Evolutionary conservation across 2,888 invertebrate species (phyloP).

Genomic region (Drosophila falleni): DNA sequence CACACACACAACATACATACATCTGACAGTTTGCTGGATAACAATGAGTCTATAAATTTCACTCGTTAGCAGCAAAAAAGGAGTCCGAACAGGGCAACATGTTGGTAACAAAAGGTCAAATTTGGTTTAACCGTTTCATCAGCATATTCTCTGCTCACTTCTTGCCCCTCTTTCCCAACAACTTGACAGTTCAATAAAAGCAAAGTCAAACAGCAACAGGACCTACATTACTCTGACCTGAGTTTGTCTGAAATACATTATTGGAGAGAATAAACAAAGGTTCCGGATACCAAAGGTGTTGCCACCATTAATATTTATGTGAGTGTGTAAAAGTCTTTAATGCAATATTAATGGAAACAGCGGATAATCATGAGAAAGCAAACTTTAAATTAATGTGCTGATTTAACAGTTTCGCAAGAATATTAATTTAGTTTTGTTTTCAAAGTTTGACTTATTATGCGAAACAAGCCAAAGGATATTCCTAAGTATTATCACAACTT

Average conservation of each 20-base stretch:
- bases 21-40: slow-evolving; percentile 22
- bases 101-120: slow-evolving; percentile 43
- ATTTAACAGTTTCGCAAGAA: background rate
- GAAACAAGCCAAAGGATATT: slow-evolving; percentile 4
- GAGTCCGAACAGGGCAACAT: slow-evolving; percentile 22
- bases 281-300: slow-evolving; percentile 8
- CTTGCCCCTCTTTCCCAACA: background rate
- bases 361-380: background rate
- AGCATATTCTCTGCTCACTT: background rate
- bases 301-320: slow-evolving; percentile 19
- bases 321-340: background rate
- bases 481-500: background rate
- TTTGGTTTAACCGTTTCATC: slow-evolving; percentile 28
- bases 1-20: slow-evolving; percentile 12
- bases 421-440: slow-evolving; percentile 9
- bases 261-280: slow-evolving; percentile 25
- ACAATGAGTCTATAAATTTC: slow-evolving; percentile 45
- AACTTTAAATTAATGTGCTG: slow-evolving; percentile 7
- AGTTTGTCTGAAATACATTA: slow-evolving; percentile 19
- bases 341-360: slow-evolving; percentile 2
- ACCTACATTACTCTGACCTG: slow-evolving; percentile 6
- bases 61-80: slow-evolving; percentile 40
- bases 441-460: slow-evolving; percentile 5
- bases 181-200: slow-evolving; percentile 46
- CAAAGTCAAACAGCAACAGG: slow-evolving; percentile 46